A percentile compares a stretch with the other conserved stretches of the same genome.
Conservation (phyloP, 2,888 invertebrate species). For the Papilio gigon region DNA sequence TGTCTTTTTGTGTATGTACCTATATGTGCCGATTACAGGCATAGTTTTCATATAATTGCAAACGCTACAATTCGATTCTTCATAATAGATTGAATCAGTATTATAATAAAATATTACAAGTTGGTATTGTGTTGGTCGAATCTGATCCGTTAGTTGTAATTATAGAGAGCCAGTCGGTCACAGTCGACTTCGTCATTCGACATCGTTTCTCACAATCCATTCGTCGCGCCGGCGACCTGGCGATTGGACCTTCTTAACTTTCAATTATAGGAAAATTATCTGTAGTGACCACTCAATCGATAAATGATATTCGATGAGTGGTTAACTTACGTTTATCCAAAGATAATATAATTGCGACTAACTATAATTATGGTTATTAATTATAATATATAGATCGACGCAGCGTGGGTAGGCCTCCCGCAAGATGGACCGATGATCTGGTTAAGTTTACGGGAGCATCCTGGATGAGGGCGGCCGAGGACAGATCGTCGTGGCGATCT, state of each 20-base stretch:
- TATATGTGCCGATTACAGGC: not conserved
- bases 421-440: too few relatives aligned
- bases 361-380: too few relatives aligned
- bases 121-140: slow-evolving; percentile 19
- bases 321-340: too few relatives aligned
- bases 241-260: slow-evolving; percentile 42
- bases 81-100: slow-evolving; percentile 13
- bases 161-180: slow-evolving; percentile 61
- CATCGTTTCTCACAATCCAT: slow-evolving; percentile 65
- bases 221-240: slow-evolving; percentile 53
- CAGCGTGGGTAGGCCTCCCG: too few relatives aligned
- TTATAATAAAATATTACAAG: slow-evolving; percentile 2
- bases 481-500: too few relatives aligned
- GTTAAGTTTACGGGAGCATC: too few relatives aligned
- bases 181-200: slow-evolving; percentile 60
- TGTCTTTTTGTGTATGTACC: too few relatives aligned
- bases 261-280: slow-evolving; percentile 27
- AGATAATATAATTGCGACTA: too few relatives aligned
- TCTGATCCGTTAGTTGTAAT: slow-evolving; percentile 52
- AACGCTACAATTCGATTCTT: not conserved
- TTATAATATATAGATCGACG: too few relatives aligned
- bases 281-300: not conserved
- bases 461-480: too few relatives aligned
- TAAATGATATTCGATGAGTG: too few relatives aligned
- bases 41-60: not conserved